Evolutionary conservation across 2,113 vertebrate species (phyloP).

Genomic region (Tachysurus vachellii): DNA sequence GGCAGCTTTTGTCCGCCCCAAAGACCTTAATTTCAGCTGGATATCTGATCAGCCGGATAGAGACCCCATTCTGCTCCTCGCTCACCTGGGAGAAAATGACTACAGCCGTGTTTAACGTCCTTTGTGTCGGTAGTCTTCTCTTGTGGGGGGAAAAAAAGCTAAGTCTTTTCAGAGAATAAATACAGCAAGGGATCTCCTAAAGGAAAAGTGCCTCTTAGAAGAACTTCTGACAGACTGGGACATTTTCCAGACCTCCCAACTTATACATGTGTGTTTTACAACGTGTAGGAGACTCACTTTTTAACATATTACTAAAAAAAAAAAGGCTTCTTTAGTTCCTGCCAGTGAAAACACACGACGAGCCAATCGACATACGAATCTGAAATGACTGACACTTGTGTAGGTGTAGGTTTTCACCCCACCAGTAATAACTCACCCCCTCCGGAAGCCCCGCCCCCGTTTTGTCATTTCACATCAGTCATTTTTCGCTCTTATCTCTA

Average conservation of each 20-base stretch:
- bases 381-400: neutral
- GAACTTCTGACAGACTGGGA: neutral
- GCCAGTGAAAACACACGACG: neutral
- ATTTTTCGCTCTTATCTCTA: neutral
- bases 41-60: neutral
- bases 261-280: too few species aligned
- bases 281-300: neutral
- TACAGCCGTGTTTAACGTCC: neutral
- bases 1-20: neutral
- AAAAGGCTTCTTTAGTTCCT: neutral
- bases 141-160: neutral
- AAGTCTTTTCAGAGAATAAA: slow-evolving; percentile 1
- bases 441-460: neutral
- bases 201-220: neutral
- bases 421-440: neutral
- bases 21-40: neutral
- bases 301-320: neutral
- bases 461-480: neutral
- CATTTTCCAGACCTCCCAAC: neutral
- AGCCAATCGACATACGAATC: neutral
- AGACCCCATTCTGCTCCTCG: neutral
- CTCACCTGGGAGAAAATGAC: slow-evolving; percentile 20
- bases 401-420: neutral
- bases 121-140: slow-evolving; percentile 6
- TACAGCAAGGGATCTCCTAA: neutral